Base-by-base conservation (phyloP, 2,888 invertebrate species). In the Eupithecia subfuscata region DNA sequence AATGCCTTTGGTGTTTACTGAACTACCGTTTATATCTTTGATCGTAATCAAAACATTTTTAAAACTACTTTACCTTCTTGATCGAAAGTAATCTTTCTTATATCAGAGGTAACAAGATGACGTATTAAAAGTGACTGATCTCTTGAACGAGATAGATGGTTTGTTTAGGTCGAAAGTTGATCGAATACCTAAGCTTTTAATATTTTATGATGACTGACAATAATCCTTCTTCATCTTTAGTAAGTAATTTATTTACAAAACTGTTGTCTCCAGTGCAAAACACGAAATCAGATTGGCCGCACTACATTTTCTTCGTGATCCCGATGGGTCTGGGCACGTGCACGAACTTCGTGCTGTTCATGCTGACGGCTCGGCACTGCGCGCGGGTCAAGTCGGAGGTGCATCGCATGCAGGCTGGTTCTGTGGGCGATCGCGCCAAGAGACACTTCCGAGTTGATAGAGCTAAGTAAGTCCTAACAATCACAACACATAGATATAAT, bases 311-410 rank as follows among this genome's bases (percentile, higher is more conserved):
- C 87, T 97, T 97, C 88, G 95, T 96, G 76, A 91, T 95, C 0
- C 97, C 97, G 0, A 92, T 97, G 87, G 96, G 96, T 0, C 78
- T 97, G 9, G 94, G 97, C 81, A 95, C 96, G 60, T 90, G 96
- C 43, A 92, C 95, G n/a, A 97, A 97, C 88, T 92, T 96, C 68
- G 89, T 96, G 30, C 91, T 97, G 22, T 97, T 97, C 91, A 89
- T 96, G 77, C 90, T 97, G 82, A 97, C 97, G 0, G 95, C 97
- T 3, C 90, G 96, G 14, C 96, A 97, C 84, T 97, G 97, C 84
- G 96, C 96, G 80, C 95, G 95, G 82, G 97, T 97, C 5, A 97
- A 97, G 90, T 96, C 96, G 0, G 97, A 97, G 90, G 97, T 97
- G 81, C 96, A 96, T 79, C 95, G 96, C 37, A 95, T 97, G 92